These are phyloP conservation scores for Brenthis hecate DNA, from an alignment of 2,888 invertebrate species.

Conservation along the genomic window DNA sequence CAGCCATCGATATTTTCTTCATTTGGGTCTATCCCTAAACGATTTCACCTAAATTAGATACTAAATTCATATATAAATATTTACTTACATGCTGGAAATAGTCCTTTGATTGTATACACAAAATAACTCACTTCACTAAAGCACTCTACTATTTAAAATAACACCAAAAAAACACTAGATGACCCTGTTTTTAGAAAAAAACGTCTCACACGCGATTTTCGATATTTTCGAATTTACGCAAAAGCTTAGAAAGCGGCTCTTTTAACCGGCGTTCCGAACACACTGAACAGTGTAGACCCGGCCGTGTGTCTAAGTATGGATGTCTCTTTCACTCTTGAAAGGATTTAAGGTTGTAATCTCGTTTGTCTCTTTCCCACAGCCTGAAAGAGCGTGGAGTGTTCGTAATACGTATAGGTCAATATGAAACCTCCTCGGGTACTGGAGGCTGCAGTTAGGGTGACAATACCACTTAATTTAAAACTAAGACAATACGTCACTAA, in stretches of 20 bases:
- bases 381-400: slow-evolving; percentile 71
- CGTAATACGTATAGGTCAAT: slow-evolving; percentile 82
- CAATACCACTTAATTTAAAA: slow-evolving; percentile 43
- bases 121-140: slow-evolving; percentile 10
- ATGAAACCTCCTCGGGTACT: slow-evolving; percentile 80
- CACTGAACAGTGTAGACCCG: slow-evolving; percentile 72
- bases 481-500: slow-evolving; percentile 21
- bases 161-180: neutral
- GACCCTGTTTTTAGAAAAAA: slow-evolving; percentile 6
- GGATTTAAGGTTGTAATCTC: slow-evolving; percentile 45
- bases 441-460: slow-evolving; percentile 79
- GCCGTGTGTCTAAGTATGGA: slow-evolving; percentile 57
- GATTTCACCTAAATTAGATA: slow-evolving; percentile 22
- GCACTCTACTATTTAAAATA: neutral
- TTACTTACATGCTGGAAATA: slow-evolving; percentile 52
- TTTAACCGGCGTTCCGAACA: slow-evolving; percentile 62
- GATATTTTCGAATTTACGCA: slow-evolving; percentile 33
- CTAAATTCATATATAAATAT: slow-evolving; percentile 28
- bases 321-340: slow-evolving; percentile 54
- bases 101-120: neutral
- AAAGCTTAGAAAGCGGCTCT: slow-evolving; percentile 43
- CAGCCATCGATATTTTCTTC: too few species aligned
- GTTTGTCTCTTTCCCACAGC: slow-evolving; percentile 59
- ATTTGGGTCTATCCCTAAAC: too few species aligned
- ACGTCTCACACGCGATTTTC: slow-evolving; percentile 39